Percentiles rank a stretch among this genome's conserved stretches.
These are phyloP conservation scores for Drosophila fungiperda DNA, from an alignment of 2,888 invertebrate species.

Conservation along the genomic window DNA sequence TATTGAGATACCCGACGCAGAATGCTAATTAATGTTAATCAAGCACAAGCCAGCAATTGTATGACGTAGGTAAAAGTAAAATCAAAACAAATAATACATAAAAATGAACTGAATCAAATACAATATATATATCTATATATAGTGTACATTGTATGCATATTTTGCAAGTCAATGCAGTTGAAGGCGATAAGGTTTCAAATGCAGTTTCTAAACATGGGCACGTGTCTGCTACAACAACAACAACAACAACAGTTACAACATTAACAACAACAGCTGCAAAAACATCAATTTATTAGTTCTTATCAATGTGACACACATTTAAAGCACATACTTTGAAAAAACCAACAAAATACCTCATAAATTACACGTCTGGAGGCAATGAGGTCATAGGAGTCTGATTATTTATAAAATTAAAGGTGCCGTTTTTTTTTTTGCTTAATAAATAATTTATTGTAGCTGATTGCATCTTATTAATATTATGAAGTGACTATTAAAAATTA, in stretches of 20 bases:
- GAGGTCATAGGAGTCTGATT: background rate
- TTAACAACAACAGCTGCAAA: background rate
- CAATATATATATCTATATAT: background rate
- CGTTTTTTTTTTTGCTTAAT: background rate
- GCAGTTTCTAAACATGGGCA: slow-evolving; percentile 30
- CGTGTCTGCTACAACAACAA: slow-evolving; percentile 19
- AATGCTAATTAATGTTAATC: slow-evolving; percentile 59
- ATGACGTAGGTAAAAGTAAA: slow-evolving; percentile 23
- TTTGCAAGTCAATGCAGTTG: slow-evolving; percentile 19
- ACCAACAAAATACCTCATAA: background rate
- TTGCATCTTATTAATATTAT: background rate
- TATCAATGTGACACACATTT: slow-evolving; percentile 40
- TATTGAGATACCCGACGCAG: slow-evolving; percentile 7
- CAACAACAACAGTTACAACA: background rate
- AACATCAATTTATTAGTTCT: slow-evolving; percentile 5
- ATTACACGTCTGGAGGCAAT: background rate
- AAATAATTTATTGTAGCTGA: background rate
- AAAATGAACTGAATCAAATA: slow-evolving; percentile 11
- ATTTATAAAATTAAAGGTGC: background rate
- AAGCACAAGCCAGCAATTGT: slow-evolving; percentile 35
- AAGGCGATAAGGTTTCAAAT: slow-evolving; percentile 4
- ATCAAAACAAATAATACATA: slow-evolving; percentile 7
- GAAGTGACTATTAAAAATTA: background rate
- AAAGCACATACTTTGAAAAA: background rate
- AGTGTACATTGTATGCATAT: background rate